Conservation (phyloP, 2,888 invertebrate species). For the Metellina segmentata region DNA sequence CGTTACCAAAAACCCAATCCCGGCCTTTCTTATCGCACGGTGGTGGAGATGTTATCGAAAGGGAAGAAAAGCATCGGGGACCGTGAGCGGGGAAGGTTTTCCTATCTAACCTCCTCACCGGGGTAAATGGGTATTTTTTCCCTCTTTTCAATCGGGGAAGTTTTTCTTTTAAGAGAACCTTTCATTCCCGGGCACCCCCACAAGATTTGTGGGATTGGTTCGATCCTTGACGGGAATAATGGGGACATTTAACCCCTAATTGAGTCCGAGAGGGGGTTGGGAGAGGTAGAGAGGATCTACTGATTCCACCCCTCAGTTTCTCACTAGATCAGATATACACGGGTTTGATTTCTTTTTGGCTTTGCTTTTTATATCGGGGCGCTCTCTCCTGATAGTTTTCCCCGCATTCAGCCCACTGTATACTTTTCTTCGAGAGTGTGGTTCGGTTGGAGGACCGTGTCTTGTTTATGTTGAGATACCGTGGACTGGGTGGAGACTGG, state of each 20-base stretch:
- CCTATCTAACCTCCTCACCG: slow-evolving; percentile 20
- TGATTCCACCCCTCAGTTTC: slow-evolving; percentile 28
- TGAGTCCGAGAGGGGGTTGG: slow-evolving; percentile 62
- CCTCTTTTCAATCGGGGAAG: slow-evolving; percentile 9
- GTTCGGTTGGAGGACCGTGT: no score
- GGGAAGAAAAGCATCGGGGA: no score
- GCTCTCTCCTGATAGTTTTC: neutral
- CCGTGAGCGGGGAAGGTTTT: no score
- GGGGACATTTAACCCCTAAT: slow-evolving; percentile 76
- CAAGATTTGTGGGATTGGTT: slow-evolving; percentile 74
- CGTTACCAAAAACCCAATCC: slow-evolving; percentile 75
- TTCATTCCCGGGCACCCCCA: slow-evolving; percentile 44
- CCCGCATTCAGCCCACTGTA: no score
- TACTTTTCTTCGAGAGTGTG: no score
- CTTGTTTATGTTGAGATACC: neutral
- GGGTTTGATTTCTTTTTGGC: slow-evolving; percentile 36
- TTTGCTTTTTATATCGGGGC: neutral
- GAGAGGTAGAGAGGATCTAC: slow-evolving; percentile 18
- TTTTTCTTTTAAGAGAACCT: slow-evolving; percentile 51
- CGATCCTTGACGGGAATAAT: slow-evolving; percentile 74
- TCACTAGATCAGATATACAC: slow-evolving; percentile 39
- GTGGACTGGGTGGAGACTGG: neutral
- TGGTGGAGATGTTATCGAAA: slow-evolving; percentile 70
- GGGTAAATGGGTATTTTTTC: slow-evolving; percentile 62
- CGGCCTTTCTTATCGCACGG: slow-evolving; percentile 53